Evolutionary conservation across 2,113 vertebrate species (phyloP).

Genomic region (Eretmochelys imbricata): DNA sequence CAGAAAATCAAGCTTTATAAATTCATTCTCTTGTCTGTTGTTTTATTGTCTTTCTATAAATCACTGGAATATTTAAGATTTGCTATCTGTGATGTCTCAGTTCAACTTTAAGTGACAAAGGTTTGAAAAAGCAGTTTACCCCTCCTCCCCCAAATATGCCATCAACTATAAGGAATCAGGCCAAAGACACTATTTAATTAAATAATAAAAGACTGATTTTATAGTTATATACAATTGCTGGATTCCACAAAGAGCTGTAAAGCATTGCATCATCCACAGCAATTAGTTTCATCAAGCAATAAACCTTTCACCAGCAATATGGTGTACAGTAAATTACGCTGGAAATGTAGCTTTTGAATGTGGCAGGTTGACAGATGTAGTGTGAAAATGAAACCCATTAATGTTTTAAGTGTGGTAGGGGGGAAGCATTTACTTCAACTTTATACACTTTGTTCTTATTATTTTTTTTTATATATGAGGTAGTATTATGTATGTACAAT

Average conservation of each 20-base stretch:
- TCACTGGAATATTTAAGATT: not conserved
- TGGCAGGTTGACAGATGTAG: not conserved
- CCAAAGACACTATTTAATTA: conserved; percentile 19
- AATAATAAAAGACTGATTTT: conserved; percentile 43
- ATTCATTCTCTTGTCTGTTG: not conserved
- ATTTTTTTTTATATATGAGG: not conserved
- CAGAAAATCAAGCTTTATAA: not conserved
- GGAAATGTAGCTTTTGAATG: not conserved
- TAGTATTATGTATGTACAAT: not conserved
- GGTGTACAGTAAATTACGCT: conserved; percentile 13
- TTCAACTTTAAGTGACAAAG: conserved; percentile 4
- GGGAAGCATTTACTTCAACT: not conserved
- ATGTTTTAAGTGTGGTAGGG: not conserved
- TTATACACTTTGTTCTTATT: not conserved
- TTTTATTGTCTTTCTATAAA: conserved; percentile 10
- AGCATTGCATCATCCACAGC: not conserved
- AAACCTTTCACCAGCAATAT: conserved; percentile 38
- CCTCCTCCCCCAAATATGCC: not conserved
- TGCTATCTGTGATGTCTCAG: not conserved
- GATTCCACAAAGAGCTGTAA: conserved; percentile 5
- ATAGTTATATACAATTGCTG: conserved; percentile 19
- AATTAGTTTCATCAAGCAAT: conserved; percentile 49
- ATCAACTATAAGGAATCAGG: not conserved
- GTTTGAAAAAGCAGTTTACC: not conserved
- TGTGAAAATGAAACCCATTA: not conserved